Conservation (phyloP, 2,888 invertebrate genomes). For the Theretra japonica region DNA sequence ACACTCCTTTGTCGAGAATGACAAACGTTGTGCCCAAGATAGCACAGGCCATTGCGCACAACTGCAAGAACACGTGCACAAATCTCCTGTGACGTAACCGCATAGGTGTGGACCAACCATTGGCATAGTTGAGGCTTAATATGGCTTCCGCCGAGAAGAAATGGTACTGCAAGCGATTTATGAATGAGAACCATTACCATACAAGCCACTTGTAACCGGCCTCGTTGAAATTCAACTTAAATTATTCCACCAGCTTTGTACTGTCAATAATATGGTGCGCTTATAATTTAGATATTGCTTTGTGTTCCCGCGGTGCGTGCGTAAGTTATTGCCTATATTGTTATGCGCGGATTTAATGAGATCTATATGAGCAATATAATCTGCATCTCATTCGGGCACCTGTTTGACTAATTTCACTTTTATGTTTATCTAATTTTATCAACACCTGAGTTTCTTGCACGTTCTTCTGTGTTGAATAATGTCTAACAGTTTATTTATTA, state of each 20-base stretch:
- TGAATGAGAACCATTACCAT: constrained; percentile 24
- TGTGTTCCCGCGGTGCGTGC: constrained; percentile 1
- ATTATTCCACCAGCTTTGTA: constrained; percentile 19
- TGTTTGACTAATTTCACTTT: background rate
- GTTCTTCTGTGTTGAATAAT: too few species aligned
- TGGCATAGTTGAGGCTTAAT: constrained; percentile 57
- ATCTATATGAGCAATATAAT: too few species aligned
- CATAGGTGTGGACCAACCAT: constrained; percentile 64
- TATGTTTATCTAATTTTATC: too few species aligned
- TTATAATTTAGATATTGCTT: constrained; percentile 27
- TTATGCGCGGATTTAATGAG: background rate
- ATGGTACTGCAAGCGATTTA: constrained; percentile 53
- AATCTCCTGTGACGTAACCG: constrained; percentile 49
- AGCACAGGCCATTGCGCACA: constrained; percentile 49
- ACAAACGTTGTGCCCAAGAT: constrained; percentile 45
- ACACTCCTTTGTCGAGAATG: constrained; percentile 38
- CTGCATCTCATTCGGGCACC: background rate
- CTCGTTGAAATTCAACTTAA: constrained; percentile 15
- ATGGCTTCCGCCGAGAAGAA: constrained; percentile 64
- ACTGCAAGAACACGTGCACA: constrained; percentile 55
- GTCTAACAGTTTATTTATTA: too few species aligned
- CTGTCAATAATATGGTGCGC: constrained; percentile 25
- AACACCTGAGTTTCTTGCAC: too few species aligned
- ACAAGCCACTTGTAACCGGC: constrained; percentile 22
- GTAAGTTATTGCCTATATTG: background rate